Base-by-base conservation (phyloP, 2,888 invertebrate genomes). In the Protonemura montana region DNA sequence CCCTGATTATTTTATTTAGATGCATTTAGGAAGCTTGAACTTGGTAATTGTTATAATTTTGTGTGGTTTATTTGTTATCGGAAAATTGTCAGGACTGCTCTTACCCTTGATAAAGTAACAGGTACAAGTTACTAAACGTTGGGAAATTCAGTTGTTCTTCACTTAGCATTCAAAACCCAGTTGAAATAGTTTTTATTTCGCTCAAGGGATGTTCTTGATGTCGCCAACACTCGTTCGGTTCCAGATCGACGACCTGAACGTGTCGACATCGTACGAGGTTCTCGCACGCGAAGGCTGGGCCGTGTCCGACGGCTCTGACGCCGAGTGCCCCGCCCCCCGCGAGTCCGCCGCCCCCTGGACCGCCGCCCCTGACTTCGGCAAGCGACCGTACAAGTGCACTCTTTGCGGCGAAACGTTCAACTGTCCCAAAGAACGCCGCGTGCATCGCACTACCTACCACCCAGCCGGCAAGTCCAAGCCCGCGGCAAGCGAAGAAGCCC, bases 281-380 rank as follows among this genome's bases (percentile, higher is more conserved):
- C 93, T 95, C 89, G 95, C 94, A 0, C 92, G 95, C 0, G 95
- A 95, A 90, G 94, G 93, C 89, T 95, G 95, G 95, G 93, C 92
- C 88, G 93, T 93, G 87, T 94, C 94, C 0, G 95, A 95, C 89
- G 94, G 94, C n/a, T 95, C 95, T 0, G 95, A 95, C 88, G 92
- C 92, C 86, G 93, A 93, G 84, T 10, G 13, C 27, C 27, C 59
- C 16, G 21, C 59, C 16, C 6, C 21, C 1, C 59, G 59, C 3
- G 16, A 21, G 13, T 5, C 41, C 41, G 41, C 13, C 41, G 93
- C 41, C 25, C 25, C 42, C n/a, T n/a, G 41, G 13, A 13, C 41
- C 41, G 41, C 13, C 41, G 93, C 26, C 27, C 26, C 59, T 7
- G 89, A 86, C 92, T 89, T 89, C 42, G 76, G 28, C n/a, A 86